Percentiles rank a stretch among this genome's conserved stretches.
Evolutionary conservation across 2,797 vertebrate species (phyloP).

Genomic region (Tapirus indicus): DNA sequence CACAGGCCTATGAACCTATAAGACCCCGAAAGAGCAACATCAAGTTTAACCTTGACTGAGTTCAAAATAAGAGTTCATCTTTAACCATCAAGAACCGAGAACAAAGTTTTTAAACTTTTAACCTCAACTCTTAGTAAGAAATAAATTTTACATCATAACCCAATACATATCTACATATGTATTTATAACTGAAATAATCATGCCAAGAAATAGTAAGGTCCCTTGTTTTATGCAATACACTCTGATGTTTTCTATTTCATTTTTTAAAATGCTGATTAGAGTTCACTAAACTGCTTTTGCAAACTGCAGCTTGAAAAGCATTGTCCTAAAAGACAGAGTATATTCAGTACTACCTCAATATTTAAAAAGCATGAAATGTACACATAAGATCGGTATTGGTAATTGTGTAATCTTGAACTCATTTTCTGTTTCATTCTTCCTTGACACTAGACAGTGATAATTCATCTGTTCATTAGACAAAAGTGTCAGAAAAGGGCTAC

Average conservation of each 20-base stretch:
- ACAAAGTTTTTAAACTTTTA: neutral
- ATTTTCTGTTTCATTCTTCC: neutral
- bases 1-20: neutral
- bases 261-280: neutral
- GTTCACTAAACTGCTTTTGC: neutral
- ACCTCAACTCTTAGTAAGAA: slow-evolving; percentile 21
- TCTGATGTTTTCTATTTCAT: neutral
- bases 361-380: neutral
- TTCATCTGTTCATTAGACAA: neutral
- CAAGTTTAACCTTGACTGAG: neutral
- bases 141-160: neutral
- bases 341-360: neutral
- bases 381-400: neutral
- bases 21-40: neutral
- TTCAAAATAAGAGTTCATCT: slow-evolving; percentile 38
- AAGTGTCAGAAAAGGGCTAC: neutral
- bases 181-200: neutral
- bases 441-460: neutral
- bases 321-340: neutral
- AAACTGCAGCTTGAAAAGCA: neutral
- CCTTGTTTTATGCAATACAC: neutral
- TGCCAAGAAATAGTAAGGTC: neutral
- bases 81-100: neutral
- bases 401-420: neutral
- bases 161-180: neutral